Evolutionary conservation across 1,140 invertebrate species (phyloP), one percentile per base, ranked within the genome.

Genomic region (Lucilia cuprina): DNA sequence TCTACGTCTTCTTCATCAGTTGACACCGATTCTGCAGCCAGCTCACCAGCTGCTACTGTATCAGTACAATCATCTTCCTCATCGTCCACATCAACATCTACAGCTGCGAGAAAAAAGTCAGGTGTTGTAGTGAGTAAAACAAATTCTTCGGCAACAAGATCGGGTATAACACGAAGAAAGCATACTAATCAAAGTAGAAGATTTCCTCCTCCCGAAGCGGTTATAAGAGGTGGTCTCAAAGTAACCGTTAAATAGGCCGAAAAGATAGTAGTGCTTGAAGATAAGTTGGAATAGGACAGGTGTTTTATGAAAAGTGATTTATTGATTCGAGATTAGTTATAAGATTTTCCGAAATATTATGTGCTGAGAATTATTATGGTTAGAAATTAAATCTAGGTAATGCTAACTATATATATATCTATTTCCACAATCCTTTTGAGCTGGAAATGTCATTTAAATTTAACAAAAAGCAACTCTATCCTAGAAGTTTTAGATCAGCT

Each of bases 221-320:
- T 90, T 21, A 87, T 90, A 21, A 88, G 90, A 19, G 87, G 88
- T 21, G 89, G 88, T 47, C 85, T 90, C 13, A 87, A 88, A 34
- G 89, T 90, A 30, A 90, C 88, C 30, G 87, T 89, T n/a, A 87
- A 89, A 14, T 85, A 41, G 87, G 49, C 7, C 30, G 14, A 41
- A 13, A 17, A 21, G 4, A 21, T 2, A 70, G 19, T 12, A 55
- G 10, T 3, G 41, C 7, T 8, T 8, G 41, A 10, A 41, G 10
- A 41, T 2, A 2, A 41, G 41, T 41, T 3, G 25, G 25, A 30
- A 30, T 30, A 41, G 41, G 41, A 41, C 5, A 41, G 10, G 41
- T 10, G 41, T 7, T 10, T 41, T 3, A 41, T 10, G 10, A 41
- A 41, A 41, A 41, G 41, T 41, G 41, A 41, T 41, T 41, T 41